Percentiles rank a stretch among this genome's conserved stretches.
Evolutionary conservation across 2,797 vertebrate species (phyloP).

Genomic region (Sebastes trivittatus): DNA sequence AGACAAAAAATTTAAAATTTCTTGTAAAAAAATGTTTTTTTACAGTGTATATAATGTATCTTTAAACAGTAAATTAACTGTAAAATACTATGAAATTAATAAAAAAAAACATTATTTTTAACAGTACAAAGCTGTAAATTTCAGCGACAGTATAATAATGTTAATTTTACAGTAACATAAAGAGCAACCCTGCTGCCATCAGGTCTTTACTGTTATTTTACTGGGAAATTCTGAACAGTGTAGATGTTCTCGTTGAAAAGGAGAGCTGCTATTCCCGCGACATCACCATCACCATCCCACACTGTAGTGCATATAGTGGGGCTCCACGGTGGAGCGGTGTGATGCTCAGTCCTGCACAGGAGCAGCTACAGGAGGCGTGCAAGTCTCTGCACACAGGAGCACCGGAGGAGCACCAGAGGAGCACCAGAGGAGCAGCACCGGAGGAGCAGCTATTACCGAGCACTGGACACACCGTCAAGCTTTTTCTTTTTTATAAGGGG

Average conservation of each 20-base stretch:
- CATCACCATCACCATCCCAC: constrained; percentile 69
- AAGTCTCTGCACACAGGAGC: constrained; percentile 30
- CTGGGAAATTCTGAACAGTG: too few relatives aligned
- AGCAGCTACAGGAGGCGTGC: constrained; percentile 54
- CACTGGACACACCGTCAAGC: constrained; percentile 51
- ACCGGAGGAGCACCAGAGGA: constrained; percentile 39
- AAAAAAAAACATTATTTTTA: too few relatives aligned
- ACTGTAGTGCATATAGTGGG: constrained; percentile 28
- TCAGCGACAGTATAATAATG: too few relatives aligned
- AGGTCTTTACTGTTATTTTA: too few relatives aligned
- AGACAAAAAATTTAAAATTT: too few relatives aligned
- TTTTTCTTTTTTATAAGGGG: constrained; percentile 16
- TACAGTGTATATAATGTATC: too few relatives aligned
- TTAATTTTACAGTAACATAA: too few relatives aligned
- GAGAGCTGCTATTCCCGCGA: constrained; percentile 73
- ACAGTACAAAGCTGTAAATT: too few relatives aligned
- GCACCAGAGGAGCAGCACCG: constrained; percentile 23
- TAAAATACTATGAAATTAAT: too few relatives aligned
- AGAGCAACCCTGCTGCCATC: too few relatives aligned
- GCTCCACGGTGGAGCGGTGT: constrained; percentile 54
- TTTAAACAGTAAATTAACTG: too few relatives aligned
- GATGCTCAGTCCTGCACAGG: constrained; percentile 67
- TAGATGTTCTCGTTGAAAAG: not conserved
- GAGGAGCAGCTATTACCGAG: constrained; percentile 28
- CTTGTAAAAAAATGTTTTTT: too few relatives aligned